These are phyloP conservation scores for Catocala fraxini DNA, from an alignment of 2,888 invertebrate species.

Conservation along the genomic window DNA sequence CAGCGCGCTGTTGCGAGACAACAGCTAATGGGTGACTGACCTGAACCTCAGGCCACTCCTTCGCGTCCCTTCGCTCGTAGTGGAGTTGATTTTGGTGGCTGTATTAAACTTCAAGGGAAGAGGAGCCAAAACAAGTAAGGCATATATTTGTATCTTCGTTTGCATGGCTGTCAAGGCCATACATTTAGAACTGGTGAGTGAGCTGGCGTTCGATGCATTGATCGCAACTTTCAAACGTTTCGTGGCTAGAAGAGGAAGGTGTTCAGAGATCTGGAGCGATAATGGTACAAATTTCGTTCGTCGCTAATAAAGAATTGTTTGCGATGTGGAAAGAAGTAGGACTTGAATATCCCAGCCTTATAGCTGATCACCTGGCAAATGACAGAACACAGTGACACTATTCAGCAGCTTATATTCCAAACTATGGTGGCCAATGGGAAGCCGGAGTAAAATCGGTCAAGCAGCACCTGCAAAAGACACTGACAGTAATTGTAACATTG, in stretches of 20 bases:
- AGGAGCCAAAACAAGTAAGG: conserved; percentile 28
- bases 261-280: conserved; percentile 40
- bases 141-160: too few relatives aligned
- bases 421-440: conserved; percentile 32
- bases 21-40: conserved; percentile 52
- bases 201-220: conserved; percentile 50
- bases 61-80: conserved; percentile 40
- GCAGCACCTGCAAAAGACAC: conserved; percentile 23
- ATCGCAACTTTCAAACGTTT: conserved; percentile 16
- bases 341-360: too few relatives aligned
- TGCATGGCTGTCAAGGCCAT: too few relatives aligned
- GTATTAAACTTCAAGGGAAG: conserved; percentile 39
- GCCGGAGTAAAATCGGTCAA: conserved; percentile 39
- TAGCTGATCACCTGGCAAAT: too few relatives aligned
- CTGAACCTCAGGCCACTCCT: conserved; percentile 36
- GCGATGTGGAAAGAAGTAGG: too few relatives aligned
- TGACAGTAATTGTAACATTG: conserved; percentile 15
- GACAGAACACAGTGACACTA: conserved; percentile 37
- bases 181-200: conserved; percentile 50
- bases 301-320: too few relatives aligned
- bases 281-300: conserved; percentile 40
- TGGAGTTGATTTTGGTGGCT: conserved; percentile 51
- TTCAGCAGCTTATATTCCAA: conserved; percentile 39
- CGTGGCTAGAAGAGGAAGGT: conserved; percentile 44
- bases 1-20: conserved; percentile 27